These are phyloP conservation scores for Drosophila pachea DNA, from an alignment of 1,140 invertebrate species.

Conservation along the genomic window DNA sequence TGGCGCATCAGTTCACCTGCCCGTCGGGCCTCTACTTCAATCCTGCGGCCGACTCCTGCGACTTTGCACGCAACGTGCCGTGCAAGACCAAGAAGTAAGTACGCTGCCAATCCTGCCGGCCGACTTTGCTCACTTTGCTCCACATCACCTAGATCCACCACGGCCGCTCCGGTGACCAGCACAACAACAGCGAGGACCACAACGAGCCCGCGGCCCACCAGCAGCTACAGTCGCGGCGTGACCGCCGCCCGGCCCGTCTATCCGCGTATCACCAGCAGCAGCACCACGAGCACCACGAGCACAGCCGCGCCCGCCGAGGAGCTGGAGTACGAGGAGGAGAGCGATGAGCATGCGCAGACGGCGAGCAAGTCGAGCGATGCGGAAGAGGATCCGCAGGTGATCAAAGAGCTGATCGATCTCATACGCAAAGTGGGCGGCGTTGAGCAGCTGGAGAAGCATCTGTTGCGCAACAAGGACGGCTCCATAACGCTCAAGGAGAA, in stretches of 20 bases:
- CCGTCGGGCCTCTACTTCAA: slow-evolving; percentile 95
- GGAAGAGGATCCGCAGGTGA: slow-evolving; percentile 89
- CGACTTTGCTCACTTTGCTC: neutral
- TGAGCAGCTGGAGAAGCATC: slow-evolving; percentile 89
- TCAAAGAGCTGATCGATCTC: slow-evolving; percentile 90
- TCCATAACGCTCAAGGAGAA: slow-evolving; percentile 63
- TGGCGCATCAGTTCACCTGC: slow-evolving; percentile 95
- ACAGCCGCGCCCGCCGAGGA: slow-evolving; percentile 79
- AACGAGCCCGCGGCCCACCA: slow-evolving; percentile 47
- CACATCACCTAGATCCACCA: slow-evolving; percentile 65
- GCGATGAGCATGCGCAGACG: slow-evolving; percentile 79
- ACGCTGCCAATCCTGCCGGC: neutral
- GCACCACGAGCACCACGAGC: slow-evolving; percentile 66
- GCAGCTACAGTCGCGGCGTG: slow-evolving; percentile 50
- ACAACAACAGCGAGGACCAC: slow-evolving; percentile 76
- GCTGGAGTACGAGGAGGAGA: slow-evolving; percentile 85
- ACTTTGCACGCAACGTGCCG: slow-evolving; percentile 92
- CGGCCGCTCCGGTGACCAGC: slow-evolving; percentile 80
- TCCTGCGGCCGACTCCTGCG: slow-evolving; percentile 93
- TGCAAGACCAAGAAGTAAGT: slow-evolving; percentile 83
- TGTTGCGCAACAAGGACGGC: slow-evolving; percentile 81
- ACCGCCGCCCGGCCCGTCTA: slow-evolving; percentile 57
- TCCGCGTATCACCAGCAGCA: slow-evolving; percentile 79
- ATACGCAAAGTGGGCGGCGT: slow-evolving; percentile 92
- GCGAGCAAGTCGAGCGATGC: slow-evolving; percentile 73